Conservation (phyloP, 2,888 invertebrate species). For the Chrysotoxum bicinctum region DNA sequence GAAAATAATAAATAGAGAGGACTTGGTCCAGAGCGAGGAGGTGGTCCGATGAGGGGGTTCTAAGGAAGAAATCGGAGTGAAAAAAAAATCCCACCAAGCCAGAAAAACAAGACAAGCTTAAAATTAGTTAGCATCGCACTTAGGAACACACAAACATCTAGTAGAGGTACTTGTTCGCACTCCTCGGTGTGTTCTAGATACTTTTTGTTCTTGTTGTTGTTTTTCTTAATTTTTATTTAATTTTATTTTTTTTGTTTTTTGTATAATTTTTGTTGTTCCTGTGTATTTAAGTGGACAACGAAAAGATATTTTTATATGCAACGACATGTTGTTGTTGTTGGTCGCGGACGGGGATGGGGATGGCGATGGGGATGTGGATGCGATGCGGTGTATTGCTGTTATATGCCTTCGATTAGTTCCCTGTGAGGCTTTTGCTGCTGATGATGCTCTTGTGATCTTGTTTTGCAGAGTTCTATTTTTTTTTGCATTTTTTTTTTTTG, state of each 20-base stretch:
- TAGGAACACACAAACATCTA: conserved; percentile 61
- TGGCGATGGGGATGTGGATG: neutral
- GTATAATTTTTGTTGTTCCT: conserved; percentile 27
- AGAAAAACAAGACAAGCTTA: conserved; percentile 72
- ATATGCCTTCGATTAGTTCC: conserved; percentile 30
- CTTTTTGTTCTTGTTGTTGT: neutral
- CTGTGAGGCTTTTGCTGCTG: conserved; percentile 12
- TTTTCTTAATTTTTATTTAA: neutral
- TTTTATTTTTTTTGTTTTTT: neutral
- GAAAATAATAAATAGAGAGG: conserved; percentile 57
- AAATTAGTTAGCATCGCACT: conserved; percentile 71
- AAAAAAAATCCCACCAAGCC: conserved; percentile 63
- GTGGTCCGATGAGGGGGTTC: neutral
- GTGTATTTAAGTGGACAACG: conserved; percentile 43
- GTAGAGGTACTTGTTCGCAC: conserved; percentile 58
- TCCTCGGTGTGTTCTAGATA: conserved; percentile 46
- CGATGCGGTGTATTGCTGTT: neutral
- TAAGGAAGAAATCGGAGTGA: neutral
- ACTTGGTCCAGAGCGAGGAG: neutral
- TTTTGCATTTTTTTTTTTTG: neutral
- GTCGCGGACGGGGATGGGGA: neutral
- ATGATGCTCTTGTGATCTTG: conserved; percentile 50
- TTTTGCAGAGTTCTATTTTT: conserved; percentile 31
- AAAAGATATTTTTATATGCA: conserved; percentile 60
- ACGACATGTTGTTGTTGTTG: conserved; percentile 19